phyloP scores from a whole-genome alignment of 2,888 invertebrate species.

The Dexiosoma caninum region DNA sequence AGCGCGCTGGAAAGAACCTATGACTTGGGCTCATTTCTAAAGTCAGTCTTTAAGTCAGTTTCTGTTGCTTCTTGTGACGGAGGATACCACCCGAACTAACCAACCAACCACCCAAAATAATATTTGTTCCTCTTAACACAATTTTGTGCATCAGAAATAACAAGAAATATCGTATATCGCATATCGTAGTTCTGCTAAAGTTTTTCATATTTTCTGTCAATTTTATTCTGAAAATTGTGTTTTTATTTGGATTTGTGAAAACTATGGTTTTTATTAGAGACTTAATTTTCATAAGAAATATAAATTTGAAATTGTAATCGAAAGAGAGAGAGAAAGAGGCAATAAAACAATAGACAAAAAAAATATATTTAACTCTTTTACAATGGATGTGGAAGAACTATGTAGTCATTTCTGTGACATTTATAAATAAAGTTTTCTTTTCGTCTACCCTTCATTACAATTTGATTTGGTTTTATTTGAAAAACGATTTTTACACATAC shows the following conservation, averaged over 20 bases:
- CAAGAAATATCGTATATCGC: no score
- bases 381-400: conserved; percentile 6
- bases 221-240: no score
- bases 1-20: no score
- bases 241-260: background rate
- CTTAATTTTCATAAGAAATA: conserved; percentile 1
- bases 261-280: conserved; percentile 7
- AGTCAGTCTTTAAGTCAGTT: no score
- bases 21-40: no score
- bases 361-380: conserved; percentile 17
- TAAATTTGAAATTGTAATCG: conserved; percentile 21
- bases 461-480: conserved; percentile 26
- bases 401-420: conserved; percentile 9
- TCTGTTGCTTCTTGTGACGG: no score
- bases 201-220: background rate
- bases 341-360: conserved; percentile 11
- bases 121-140: background rate
- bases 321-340: background rate
- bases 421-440: conserved; percentile 20
- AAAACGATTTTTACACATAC: background rate
- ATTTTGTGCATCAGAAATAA: background rate
- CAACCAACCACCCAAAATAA: no score
- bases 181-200: background rate
- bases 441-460: conserved; percentile 12
- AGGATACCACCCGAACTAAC: no score